Evolutionary conservation across 2,797 vertebrate species (phyloP).

Genomic region (Rostrhamus sociabilis): DNA sequence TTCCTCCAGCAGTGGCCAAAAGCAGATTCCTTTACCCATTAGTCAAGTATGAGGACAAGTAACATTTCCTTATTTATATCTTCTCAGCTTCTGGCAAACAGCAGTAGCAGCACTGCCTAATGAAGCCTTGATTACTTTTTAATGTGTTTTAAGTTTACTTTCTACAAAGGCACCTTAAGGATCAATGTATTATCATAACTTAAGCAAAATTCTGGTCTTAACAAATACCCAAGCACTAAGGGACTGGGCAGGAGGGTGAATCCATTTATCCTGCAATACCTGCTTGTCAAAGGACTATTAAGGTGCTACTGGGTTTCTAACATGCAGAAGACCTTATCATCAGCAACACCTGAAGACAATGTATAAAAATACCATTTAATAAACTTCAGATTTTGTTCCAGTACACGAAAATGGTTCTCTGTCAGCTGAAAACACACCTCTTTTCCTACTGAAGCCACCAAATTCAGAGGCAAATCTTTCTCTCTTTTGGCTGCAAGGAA

Average conservation of each 20-base stretch:
- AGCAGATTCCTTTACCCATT: slow-evolving; percentile 11
- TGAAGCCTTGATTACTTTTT: slow-evolving; percentile 8
- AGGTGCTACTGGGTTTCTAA: background rate
- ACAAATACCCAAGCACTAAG: background rate
- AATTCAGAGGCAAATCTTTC: background rate
- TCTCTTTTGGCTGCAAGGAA: background rate
- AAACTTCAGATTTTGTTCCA: background rate
- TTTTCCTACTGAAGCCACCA: background rate
- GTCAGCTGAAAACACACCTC: background rate
- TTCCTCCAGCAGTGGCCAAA: background rate
- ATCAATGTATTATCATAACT: background rate
- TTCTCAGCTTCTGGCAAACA: background rate
- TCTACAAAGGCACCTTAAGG: background rate
- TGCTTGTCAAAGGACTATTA: background rate
- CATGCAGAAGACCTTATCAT: background rate
- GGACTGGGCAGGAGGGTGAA: background rate
- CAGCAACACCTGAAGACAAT: background rate
- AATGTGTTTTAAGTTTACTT: background rate
- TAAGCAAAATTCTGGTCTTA: background rate
- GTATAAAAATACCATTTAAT: background rate
- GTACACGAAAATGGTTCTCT: background rate
- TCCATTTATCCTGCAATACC: background rate
- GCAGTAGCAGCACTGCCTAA: slow-evolving; percentile 21
- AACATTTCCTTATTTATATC: slow-evolving; percentile 47
- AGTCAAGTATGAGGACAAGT: slow-evolving; percentile 2